These are phyloP conservation scores for Poeciliopsis turneri DNA, from an alignment of 2,797 vertebrate species.

Conservation along the genomic window DNA sequence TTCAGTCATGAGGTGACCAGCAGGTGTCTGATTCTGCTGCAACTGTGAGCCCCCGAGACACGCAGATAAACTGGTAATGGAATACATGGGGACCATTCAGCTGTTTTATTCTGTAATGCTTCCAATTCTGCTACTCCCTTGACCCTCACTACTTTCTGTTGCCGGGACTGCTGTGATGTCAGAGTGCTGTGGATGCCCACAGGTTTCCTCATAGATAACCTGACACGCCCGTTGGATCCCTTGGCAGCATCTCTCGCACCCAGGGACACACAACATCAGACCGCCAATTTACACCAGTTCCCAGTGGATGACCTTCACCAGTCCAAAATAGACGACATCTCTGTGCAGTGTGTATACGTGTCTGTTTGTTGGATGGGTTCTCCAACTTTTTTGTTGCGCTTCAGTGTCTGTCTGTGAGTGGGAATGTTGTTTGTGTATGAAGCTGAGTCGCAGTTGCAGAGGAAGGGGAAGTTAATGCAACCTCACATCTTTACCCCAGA, in stretches of 20 bases:
- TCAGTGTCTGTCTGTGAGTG: constrained; percentile 21
- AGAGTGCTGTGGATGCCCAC: constrained; percentile 58
- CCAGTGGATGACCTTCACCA: constrained; percentile 64
- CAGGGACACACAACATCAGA: constrained; percentile 65
- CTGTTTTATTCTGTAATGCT: constrained; percentile 50
- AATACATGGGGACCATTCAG: constrained; percentile 53
- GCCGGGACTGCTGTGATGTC: constrained; percentile 59
- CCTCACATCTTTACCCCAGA: constrained; percentile 64
- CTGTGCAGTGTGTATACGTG: constrained; percentile 34
- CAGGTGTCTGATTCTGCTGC: constrained; percentile 64
- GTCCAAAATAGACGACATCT: constrained; percentile 45
- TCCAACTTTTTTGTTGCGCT: constrained; percentile 32
- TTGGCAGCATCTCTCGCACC: constrained; percentile 54
- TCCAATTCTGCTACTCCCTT: constrained; percentile 33
- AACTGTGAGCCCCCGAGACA: constrained; percentile 58
- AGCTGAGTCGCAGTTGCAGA: constrained; percentile 30
- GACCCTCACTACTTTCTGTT: constrained; percentile 14
- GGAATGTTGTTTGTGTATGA: constrained; percentile 27
- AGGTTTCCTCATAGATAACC: constrained; percentile 66
- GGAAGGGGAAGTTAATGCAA: constrained; percentile 59
- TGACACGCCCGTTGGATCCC: constrained; percentile 64
- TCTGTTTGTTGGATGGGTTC: constrained; percentile 29
- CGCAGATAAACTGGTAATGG: constrained; percentile 65
- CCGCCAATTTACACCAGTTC: constrained; percentile 76
- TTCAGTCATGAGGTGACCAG: constrained; percentile 76